These are phyloP conservation scores for Synaphobranchus kaupii DNA, from an alignment of 2,797 vertebrate species.

Conservation along the genomic window DNA sequence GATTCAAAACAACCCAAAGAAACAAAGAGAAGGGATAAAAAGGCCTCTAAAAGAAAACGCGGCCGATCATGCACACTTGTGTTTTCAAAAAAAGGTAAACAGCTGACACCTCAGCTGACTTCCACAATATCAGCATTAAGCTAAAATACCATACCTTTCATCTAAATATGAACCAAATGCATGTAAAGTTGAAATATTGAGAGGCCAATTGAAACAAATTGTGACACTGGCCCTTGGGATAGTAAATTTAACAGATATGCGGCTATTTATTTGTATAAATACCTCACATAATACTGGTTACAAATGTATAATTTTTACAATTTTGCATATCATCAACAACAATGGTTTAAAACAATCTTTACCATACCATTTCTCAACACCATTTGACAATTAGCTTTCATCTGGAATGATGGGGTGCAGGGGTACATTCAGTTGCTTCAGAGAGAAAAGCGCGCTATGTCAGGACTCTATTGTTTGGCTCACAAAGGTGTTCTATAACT, in stretches of 20 bases:
- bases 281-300: not conserved
- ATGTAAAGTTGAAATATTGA: not conserved
- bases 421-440: not conserved
- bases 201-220: not conserved
- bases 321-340: not conserved
- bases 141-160: not conserved
- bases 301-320: not conserved
- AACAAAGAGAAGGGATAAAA: not conserved
- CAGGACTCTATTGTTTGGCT: conserved; percentile 13
- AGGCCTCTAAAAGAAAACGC: not conserved
- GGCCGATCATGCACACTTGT: not conserved
- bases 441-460: conserved; percentile 7
- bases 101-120: not conserved
- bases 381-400: not conserved
- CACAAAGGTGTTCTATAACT: conserved; percentile 25
- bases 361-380: not conserved
- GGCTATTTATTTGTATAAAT: not conserved
- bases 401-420: not conserved
- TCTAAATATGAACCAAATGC: not conserved
- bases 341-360: not conserved
- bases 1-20: conserved; percentile 19
- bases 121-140: not conserved
- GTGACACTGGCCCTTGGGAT: not conserved
- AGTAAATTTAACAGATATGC: not conserved
- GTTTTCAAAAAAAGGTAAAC: not conserved